These are phyloP conservation scores for Sebastes alutus DNA, from an alignment of 2,797 vertebrate species.

Conservation along the genomic window DNA sequence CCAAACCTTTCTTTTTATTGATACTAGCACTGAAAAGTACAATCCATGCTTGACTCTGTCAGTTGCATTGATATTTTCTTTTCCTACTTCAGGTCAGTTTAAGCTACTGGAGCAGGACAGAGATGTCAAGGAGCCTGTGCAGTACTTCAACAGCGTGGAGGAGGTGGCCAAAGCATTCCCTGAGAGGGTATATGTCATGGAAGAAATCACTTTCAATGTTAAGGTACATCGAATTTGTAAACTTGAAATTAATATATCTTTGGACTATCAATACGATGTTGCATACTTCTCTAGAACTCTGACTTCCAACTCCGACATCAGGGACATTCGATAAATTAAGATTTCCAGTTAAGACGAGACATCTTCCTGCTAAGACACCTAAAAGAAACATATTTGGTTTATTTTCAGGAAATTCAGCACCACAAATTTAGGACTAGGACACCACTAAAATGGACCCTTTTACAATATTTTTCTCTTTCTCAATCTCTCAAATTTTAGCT, in stretches of 20 bases:
- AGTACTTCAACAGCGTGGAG: constrained; percentile 99
- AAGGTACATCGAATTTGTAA: constrained; percentile 85
- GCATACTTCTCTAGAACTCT: neutral
- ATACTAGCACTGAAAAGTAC: neutral
- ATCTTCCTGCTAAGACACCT: neutral
- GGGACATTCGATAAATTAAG: neutral
- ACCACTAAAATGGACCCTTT: neutral
- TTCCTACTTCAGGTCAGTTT: constrained; percentile 91
- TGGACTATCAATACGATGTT: neutral
- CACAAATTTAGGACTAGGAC: neutral
- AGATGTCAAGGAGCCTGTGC: constrained; percentile 98
- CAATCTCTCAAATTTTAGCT: neutral
- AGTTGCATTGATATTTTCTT: neutral
- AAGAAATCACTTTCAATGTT: constrained; percentile 99
- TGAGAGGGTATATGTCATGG: constrained; percentile 99
- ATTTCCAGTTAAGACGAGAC: neutral
- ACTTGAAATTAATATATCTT: neutral
- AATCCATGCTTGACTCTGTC: neutral
- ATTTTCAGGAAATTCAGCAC: neutral
- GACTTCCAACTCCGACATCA: neutral
- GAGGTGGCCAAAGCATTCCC: constrained; percentile 99
- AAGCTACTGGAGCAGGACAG: constrained; percentile 99
- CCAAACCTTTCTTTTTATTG: neutral
- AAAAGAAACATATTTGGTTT: neutral
- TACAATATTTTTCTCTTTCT: too few species aligned